Base-by-base conservation (phyloP, 1,140 invertebrate genomes). In the Batillaria attramentaria region DNA sequence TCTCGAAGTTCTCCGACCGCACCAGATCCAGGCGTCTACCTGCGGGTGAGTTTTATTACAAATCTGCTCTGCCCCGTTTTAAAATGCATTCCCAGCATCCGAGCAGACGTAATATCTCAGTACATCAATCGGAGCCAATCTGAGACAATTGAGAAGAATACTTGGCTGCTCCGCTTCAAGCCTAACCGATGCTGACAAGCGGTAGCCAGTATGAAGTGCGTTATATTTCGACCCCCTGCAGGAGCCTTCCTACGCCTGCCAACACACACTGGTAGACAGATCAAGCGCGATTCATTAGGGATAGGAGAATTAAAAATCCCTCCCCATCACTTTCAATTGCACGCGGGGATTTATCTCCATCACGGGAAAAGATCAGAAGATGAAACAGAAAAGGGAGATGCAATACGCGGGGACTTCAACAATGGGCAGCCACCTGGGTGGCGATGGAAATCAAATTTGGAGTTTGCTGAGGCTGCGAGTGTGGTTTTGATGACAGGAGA, bases 311-410 rank as follows among this genome's bases (percentile, higher is more conserved):
- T 70, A 70, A 70, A 42, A 70, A 39, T 74, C 28, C 33, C 35
- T 37, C 18, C 24, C 72, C 72, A 74, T 74, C 72, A 20, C 46
- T 57, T 74, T 35, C 72, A 74, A 74, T 74, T 74, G 72, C 28
- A 46, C 20, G 5, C 10, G 46, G 18, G 33, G 57, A 74, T 74
- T 54, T 54, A 8, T 74, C 72, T 74, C 39, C 33, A 35, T 74
- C 57, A 74, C 39, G 69, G 33, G 33, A 62, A 62, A 24, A 62
- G 57, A 24, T 28, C n/a, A 10, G 57, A 62, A 28, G 57, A 24
- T 31, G 57, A 8, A 24, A 28, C n/a, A 13, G 33, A 62, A 62
- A 60, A 60, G 24, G 8, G 57, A 2, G 24, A 18, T 24, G 57
- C 1, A 24, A 1, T 10, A 62, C n/a, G n/a, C n/a, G n/a, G n/a